A percentile compares a stretch with the other conserved stretches of the same genome.
Conservation (phyloP, 2,113 vertebrate species). For the Ceyx melanurus region DNA sequence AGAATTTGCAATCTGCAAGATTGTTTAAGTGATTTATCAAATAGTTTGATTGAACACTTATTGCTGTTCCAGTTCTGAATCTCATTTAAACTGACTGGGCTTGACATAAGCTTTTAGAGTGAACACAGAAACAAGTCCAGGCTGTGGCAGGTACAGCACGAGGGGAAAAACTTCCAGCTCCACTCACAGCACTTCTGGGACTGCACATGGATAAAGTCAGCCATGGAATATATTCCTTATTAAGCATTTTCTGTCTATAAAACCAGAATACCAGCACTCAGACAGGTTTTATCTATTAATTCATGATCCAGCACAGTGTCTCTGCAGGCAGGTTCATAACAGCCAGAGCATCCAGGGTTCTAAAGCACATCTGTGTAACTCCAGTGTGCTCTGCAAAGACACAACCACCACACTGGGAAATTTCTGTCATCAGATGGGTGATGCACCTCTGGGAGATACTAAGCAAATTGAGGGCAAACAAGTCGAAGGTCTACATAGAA, state of each 20-base stretch:
- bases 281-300: not conserved
- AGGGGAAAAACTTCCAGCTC: not conserved
- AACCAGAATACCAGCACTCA: not conserved
- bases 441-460: not conserved
- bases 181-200: not conserved
- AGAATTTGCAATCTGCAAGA: conserved; percentile 68
- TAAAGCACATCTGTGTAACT: not conserved
- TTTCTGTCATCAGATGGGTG: not conserved
- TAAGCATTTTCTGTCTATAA: not conserved
- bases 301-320: not conserved
- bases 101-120: conserved; percentile 57
- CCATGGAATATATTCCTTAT: not conserved
- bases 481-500: not conserved
- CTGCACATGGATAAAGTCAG: not conserved
- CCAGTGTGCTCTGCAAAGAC: not conserved
- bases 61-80: conserved; percentile 53
- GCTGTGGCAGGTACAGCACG: not conserved
- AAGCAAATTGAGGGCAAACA: not conserved
- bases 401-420: not conserved
- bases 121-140: not conserved
- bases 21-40: conserved; percentile 73
- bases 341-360: not conserved
- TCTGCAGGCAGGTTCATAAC: not conserved
- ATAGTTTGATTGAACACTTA: conserved; percentile 63
- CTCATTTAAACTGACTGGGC: conserved; percentile 54